Base-by-base conservation (phyloP, 2,113 vertebrate genomes). In the Cettia cetti region DNA sequence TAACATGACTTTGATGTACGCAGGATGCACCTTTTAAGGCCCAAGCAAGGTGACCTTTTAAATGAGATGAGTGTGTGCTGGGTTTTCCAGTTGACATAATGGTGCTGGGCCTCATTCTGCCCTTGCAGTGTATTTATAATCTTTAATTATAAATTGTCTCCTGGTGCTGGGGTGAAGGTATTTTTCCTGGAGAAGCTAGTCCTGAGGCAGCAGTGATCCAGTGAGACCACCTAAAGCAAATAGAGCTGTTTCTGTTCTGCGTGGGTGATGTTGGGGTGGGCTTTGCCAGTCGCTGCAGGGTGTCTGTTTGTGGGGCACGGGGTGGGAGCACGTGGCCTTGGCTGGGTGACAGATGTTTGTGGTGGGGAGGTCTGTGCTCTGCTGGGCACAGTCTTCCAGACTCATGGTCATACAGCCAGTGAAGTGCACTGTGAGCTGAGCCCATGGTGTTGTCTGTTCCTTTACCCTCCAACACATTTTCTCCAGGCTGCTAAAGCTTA, bases 11-110 rank as follows among this genome's bases (percentile, higher is more conserved):
- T 96, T 80, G 90, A 89, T 92, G 50, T 81, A 78, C 3, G 7
- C 14, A 56, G 71, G 85, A 86, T 52, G 57, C 42, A 87, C 80
- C 83, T 92, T 94, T 83, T 75, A 84, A 86, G 83, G 44, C 57
- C 53, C 1, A 59, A 81, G 68, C 44, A 83, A 90, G 50, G 75
- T 91, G 90, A 86, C 94, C 90, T 87, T 89, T 88, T 78, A 50
- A 85, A 80, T 70, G 63, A 77, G 68, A 45, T 90, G 65, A 72
- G 35, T 47, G 53, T 79, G 49, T 81, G 57, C 35, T 52, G 72
- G 56, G 17, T 89, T 89, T 89, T 94, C 53, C 49, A 45, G 35
- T 33, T 81, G 76, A 33, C 49, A 19, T 26, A 74, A 54, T 5
- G 6, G 44, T 0, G 3, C 49, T 87, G 28, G 71, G 81, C 31